Evolutionary conservation across 35 echinoderm and acorn worm species (phyloP).

Genomic region (Patiria miniata): DNA sequence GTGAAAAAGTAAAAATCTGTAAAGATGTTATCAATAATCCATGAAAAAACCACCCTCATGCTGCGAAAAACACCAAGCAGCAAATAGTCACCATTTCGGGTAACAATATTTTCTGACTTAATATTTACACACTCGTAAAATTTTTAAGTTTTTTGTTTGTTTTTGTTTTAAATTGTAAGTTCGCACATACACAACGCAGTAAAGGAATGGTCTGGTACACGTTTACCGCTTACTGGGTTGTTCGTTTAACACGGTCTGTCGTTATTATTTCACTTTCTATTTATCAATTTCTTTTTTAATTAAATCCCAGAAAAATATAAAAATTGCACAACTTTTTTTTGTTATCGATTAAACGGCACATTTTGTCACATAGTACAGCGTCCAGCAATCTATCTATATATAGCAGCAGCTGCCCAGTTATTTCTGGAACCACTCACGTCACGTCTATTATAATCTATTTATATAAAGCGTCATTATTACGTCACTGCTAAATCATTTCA

Average conservation of each 20-base stretch:
- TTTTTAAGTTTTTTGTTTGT: neutral
- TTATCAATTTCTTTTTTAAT: neutral
- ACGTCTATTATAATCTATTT: constrained; percentile 18
- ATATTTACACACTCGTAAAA: constrained; percentile 20
- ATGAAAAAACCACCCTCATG: constrained; percentile 16
- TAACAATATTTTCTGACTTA: neutral
- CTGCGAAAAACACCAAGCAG: constrained; percentile 1
- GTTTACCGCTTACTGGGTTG: neutral
- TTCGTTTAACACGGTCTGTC: no score
- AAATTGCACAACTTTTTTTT: constrained; percentile 5
- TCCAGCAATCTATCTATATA: neutral
- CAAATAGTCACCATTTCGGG: neutral
- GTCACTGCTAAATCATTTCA: neutral
- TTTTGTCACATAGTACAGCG: constrained; percentile 10
- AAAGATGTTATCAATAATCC: constrained; percentile 23
- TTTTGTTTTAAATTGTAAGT: no score
- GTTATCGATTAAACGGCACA: neutral
- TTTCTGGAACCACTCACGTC: neutral
- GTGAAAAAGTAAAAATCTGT: constrained; percentile 32
- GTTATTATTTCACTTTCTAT: no score
- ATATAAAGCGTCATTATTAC: neutral
- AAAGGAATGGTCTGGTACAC: constrained; percentile 6
- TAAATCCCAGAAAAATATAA: constrained; percentile 1
- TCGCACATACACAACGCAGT: constrained; percentile 9
- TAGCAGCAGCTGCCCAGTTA: neutral